Conservation (phyloP, 2,113 vertebrate species). For the Pica pica region DNA sequence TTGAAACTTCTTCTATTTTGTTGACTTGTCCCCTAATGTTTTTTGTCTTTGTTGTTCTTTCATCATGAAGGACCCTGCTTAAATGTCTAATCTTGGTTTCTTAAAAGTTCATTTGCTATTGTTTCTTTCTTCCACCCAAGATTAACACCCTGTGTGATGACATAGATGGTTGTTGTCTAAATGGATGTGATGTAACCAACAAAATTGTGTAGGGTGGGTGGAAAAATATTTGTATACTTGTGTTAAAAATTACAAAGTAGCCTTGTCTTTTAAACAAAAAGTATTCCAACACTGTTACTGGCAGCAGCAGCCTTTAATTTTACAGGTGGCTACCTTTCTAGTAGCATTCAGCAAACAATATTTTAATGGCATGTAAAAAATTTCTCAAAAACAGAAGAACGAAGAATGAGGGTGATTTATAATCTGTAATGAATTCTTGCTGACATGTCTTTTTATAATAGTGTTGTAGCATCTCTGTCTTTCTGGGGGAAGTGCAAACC, state of each 20-base stretch:
- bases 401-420: neutral
- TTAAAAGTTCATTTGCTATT: constrained; percentile 50
- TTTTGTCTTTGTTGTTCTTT: constrained; percentile 46
- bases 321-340: constrained; percentile 61
- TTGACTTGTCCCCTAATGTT: neutral
- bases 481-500: neutral
- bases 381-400: constrained; percentile 40
- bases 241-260: constrained; percentile 54
- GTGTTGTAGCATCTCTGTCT: neutral
- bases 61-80: constrained; percentile 2
- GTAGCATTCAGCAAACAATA: constrained; percentile 59
- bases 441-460: constrained; percentile 14
- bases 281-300: constrained; percentile 42
- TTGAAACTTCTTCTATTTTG: constrained; percentile 6
- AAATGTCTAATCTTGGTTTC: constrained; percentile 33
- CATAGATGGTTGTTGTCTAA: constrained; percentile 62
- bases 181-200: constrained; percentile 32
- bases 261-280: constrained; percentile 49
- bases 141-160: constrained; percentile 62
- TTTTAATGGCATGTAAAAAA: constrained; percentile 62
- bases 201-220: constrained; percentile 44
- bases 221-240: constrained; percentile 57
- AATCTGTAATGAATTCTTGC: constrained; percentile 40
- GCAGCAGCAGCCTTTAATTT: constrained; percentile 57
- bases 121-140: constrained; percentile 56